Base-by-base conservation (phyloP, 2,888 invertebrate genomes). In the Torymus texanus region DNA sequence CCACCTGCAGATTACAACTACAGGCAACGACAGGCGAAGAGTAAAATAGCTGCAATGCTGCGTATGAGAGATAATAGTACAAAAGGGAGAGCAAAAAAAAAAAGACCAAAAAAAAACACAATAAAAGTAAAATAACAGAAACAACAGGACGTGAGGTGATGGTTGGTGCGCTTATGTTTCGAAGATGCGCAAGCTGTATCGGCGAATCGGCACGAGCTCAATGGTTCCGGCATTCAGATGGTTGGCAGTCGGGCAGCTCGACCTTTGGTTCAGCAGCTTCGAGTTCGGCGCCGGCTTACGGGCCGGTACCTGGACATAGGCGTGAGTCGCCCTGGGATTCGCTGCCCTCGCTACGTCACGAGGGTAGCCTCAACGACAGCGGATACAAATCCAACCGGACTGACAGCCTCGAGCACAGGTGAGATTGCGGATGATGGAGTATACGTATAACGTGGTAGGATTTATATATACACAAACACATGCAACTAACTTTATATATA, bases 141-240 rank as follows among this genome's bases (percentile, higher is more conserved):
- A 11, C 21, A 51, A 1, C 13, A 21, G 13, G 16, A 21, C 18
- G 29, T 29, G 2, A 68, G n/a, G 80, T 41, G 41, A 41, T 41
- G 41, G 41, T 82, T 77, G 74, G 78, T 82, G 66, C 81, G 68
- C 79, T 62, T 59, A 10, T n/a, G 65, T 68, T 18, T 71, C 29
- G 63, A 82, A 89, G 96, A 84, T 97, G 96, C 88, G 95, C 96
- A 81, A 95, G 95, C 67, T 96, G 96, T 91, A 95, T 96, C 90
- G 96, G 96, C n/a, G 96, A 96, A 91, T 95, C 96, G 29, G 95
- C 96, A 81, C 93, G 96, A 50, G 95, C 95, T 81, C 96, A 96
- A 86, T 96, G 96, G 96, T 97, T 96, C 91, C 94, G 96, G 16
- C 96, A 96, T 91, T 96, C 96, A 59, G 96, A 96, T 88, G 96